Percentiles rank a stretch among this genome's conserved stretches.
Evolutionary conservation across 2,797 vertebrate species (phyloP).

Genomic region (Gila robusta): DNA sequence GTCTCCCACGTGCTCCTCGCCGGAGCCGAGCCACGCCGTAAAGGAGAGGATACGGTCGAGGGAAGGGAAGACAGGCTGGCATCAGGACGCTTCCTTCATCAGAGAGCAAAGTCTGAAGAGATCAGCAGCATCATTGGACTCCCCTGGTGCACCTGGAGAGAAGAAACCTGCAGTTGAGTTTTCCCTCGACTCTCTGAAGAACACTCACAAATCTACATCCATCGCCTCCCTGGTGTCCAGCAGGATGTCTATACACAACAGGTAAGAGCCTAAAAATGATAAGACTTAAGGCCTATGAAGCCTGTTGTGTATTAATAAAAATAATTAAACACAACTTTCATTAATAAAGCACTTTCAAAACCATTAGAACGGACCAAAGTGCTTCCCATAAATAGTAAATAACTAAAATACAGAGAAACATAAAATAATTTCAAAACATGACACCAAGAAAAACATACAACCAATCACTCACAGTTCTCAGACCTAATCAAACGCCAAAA

Average conservation of each 20-base stretch:
- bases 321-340: too few relatives aligned
- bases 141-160: constrained; percentile 67
- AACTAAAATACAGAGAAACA: neutral
- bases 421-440: neutral
- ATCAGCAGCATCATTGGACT: constrained; percentile 63
- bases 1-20: constrained; percentile 71
- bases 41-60: constrained; percentile 69
- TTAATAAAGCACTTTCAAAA: too few relatives aligned
- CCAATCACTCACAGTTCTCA: too few relatives aligned
- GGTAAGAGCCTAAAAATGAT: neutral
- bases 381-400: too few relatives aligned
- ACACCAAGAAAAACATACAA: neutral
- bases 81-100: constrained; percentile 45
- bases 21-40: constrained; percentile 66
- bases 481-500: too few relatives aligned
- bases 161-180: constrained; percentile 78
- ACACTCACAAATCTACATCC: constrained; percentile 70
- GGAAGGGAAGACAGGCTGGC: constrained; percentile 71
- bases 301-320: too few relatives aligned
- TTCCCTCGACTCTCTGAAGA: constrained; percentile 77
- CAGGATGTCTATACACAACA: constrained; percentile 78
- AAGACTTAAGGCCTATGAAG: neutral
- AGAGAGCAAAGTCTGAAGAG: constrained; percentile 73
- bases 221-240: constrained; percentile 70
- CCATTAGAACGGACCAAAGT: too few relatives aligned